These are phyloP conservation scores for Brevipalpus yothersi DNA, from an alignment of 1,140 invertebrate species.

Conservation along the genomic window DNA sequence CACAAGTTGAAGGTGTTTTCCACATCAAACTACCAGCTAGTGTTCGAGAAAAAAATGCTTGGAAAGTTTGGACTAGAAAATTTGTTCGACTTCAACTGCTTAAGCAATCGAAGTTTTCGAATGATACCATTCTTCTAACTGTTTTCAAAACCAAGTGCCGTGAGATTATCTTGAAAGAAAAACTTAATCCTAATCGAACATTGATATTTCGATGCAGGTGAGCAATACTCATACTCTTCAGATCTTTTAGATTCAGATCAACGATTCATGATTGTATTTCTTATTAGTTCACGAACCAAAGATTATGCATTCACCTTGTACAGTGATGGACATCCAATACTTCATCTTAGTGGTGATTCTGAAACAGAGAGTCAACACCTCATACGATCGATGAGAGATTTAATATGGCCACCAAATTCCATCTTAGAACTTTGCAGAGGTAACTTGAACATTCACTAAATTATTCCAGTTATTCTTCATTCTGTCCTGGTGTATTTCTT, in stretches of 20 bases:
- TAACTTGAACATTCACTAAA: neutral
- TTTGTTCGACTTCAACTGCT: neutral
- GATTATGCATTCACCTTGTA: neutral
- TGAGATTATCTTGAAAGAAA: neutral
- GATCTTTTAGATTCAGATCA: neutral
- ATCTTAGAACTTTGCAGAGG: neutral
- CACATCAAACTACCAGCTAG: neutral
- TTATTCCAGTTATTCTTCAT: neutral
- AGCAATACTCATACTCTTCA: neutral
- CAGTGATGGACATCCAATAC: neutral
- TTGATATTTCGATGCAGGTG: slow-evolving; percentile 1
- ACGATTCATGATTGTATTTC: neutral
- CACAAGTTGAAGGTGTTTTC: neutral
- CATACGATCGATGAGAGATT: neutral
- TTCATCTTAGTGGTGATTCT: neutral
- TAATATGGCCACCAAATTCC: slow-evolving; percentile 1
- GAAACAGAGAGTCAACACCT: slow-evolving; percentile 1
- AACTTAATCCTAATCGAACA: neutral
- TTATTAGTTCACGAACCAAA: neutral
- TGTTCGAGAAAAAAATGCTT: neutral
- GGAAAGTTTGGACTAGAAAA: neutral
- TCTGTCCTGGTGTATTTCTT: too few species aligned
- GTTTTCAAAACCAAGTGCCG: neutral
- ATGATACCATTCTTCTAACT: neutral
- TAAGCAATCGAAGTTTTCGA: neutral